Evolutionary conservation across 2,113 vertebrate species (phyloP), one percentile per base, ranked within the genome.

Genomic region (Corvus moneduloides): DNA sequence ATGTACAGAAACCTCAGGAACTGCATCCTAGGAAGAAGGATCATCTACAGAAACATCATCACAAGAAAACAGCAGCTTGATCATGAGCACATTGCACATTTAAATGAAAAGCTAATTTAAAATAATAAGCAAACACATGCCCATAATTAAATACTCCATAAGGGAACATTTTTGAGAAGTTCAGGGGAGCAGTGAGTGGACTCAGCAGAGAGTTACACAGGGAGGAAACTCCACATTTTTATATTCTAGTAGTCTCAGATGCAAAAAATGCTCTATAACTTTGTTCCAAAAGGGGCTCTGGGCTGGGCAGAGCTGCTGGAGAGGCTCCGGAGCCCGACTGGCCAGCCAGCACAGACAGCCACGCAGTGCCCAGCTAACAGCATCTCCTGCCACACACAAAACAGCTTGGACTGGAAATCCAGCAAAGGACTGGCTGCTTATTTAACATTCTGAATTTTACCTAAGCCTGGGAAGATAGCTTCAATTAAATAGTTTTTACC

Each of bases 291-390:
- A 51, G 37, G 19, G 22, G 27, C 6, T 7, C 2, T 19, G 32
- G 2, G 4, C 39, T 41, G 5, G 24, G 33, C 5, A 24, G 37
- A 73, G 24, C 33, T 78, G 64, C 43, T 56, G 58, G 43, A 41
- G 41, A 18, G 68, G 26, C 26, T 59, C 44, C 87, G 39, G 37
- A 37, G 49, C 48, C 61, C 1, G 3, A 6, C 54, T 11, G 68
- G n/a, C n/a, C 7, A 7, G 24, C 16, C 30, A 39, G 82, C 52
- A 35, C 0, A 0, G 48, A 23, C 43, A 58, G 51, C 9, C 16
- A 59, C 10, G 23, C 8, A 6, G 8, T 11, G 26, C 4, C 6
- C 24, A 43, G 28, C 37, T 18, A 21, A n/a, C 11, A 23, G 39
- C 32, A 33, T 56, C 27, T 52, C 59, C 61, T 48, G 28, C 61